phyloP scores from a whole-genome alignment of 2,888 invertebrate genomes.

The Helobdella robusta region DNA sequence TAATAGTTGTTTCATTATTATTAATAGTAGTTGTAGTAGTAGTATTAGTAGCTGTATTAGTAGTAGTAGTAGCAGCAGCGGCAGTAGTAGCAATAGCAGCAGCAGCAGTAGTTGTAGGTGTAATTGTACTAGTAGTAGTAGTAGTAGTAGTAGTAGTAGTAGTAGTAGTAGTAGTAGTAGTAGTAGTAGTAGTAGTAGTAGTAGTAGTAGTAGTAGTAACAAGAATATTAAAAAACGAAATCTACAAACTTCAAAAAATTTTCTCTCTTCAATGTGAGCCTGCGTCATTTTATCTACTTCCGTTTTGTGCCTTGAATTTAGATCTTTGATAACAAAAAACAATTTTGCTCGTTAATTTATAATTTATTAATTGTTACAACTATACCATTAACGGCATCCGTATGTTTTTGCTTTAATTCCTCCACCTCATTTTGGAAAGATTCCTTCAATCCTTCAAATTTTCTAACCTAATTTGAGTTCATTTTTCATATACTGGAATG shows the following conservation, averaged over 20 bases:
- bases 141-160: conserved; percentile 20
- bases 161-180: conserved; percentile 20
- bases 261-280: no score
- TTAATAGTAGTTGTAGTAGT: no score
- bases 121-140: no score
- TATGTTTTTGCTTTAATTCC: neutral
- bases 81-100: neutral
- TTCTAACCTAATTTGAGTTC: no score
- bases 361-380: no score
- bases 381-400: neutral
- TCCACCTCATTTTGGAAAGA: neutral
- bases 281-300: no score
- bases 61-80: neutral
- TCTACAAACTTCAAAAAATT: neutral
- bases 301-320: no score
- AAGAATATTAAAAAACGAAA: no score
- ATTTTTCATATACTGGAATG: no score
- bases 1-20: neutral
- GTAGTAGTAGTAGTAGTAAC: conserved; percentile 20
- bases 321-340: no score
- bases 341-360: no score
- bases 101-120: neutral
- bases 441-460: neutral
- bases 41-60: no score
- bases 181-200: conserved; percentile 20